Evolutionary conservation across 2,797 vertebrate genomes (phyloP).

Genomic region (Myotis pilosus): DNA sequence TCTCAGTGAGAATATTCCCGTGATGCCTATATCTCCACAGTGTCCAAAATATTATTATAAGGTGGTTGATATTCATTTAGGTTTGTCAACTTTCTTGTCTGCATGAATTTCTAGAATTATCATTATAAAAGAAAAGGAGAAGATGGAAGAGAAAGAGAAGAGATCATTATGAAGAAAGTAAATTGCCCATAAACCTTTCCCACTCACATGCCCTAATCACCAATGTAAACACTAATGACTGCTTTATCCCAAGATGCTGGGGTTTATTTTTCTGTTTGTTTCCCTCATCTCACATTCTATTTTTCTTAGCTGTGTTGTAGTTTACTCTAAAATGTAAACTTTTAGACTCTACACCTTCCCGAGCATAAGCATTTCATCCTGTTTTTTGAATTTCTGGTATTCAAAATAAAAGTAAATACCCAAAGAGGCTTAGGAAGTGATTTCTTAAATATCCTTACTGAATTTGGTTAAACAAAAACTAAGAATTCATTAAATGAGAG

Average conservation of each 20-base stretch:
- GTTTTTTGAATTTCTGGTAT: not conserved
- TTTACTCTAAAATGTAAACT: slow-evolving; percentile 43
- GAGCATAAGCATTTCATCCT: slow-evolving; percentile 9
- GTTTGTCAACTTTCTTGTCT: slow-evolving; percentile 14
- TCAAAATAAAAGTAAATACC: slow-evolving; percentile 37
- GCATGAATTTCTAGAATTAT: slow-evolving; percentile 8
- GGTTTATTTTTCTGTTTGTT: not conserved
- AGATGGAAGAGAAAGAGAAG: not conserved
- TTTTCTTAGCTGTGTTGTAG: not conserved
- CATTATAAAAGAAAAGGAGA: not conserved
- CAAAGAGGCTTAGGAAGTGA: not conserved
- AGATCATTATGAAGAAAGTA: not conserved
- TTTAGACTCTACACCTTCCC: not conserved
- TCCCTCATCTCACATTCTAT: not conserved
- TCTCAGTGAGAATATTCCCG: not conserved
- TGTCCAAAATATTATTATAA: slow-evolving; percentile 9
- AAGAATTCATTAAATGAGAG: slow-evolving; percentile 54
- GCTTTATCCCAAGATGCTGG: not conserved
- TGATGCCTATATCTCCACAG: not conserved
- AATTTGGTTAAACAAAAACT: not conserved
- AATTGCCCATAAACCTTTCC: not conserved
- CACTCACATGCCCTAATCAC: not conserved
- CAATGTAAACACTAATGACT: not conserved
- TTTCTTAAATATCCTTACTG: slow-evolving; percentile 27
- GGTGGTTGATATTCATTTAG: not conserved